phyloP scores from a whole-genome alignment of 2,888 invertebrate genomes.

The Alentia gelatinosa region DNA sequence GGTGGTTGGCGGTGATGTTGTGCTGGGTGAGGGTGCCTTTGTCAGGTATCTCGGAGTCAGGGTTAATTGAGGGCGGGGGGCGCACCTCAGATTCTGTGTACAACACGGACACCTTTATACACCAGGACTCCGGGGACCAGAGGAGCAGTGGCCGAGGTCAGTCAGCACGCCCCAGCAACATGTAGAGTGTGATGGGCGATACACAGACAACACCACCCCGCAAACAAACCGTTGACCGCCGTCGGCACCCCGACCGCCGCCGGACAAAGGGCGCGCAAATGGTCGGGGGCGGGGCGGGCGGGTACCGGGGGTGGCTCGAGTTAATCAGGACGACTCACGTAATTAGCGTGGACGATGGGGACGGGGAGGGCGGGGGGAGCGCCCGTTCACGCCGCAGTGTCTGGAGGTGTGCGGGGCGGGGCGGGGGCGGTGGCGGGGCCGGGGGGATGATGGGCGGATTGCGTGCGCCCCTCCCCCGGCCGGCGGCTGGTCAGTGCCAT shows the following conservation, averaged over 20 bases:
- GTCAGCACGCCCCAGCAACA: too few species aligned
- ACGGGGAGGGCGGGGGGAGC: background rate
- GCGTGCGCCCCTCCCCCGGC: conserved; percentile 63
- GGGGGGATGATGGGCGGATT: conserved; percentile 63
- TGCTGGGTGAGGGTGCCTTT: too few species aligned
- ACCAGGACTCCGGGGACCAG: too few species aligned
- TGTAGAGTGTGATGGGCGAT: background rate
- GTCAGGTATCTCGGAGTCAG: too few species aligned
- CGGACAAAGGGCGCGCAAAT: background rate
- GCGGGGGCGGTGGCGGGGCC: conserved; percentile 64
- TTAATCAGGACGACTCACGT: background rate
- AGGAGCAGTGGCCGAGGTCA: too few species aligned
- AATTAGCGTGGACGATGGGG: background rate
- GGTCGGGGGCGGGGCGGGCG: background rate
- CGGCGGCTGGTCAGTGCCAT: conserved; percentile 66
- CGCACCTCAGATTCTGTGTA: too few species aligned
- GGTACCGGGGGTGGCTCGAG: background rate
- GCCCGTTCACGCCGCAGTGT: conserved; percentile 67
- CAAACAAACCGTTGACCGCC: background rate
- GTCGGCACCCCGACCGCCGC: background rate
- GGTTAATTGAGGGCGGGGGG: too few species aligned
- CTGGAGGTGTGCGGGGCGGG: conserved; percentile 41
- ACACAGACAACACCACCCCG: background rate
- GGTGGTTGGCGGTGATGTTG: too few species aligned
- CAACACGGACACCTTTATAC: too few species aligned